A percentile compares a stretch with the other conserved stretches of the same genome.
phyloP scores from a whole-genome alignment of 2,888 invertebrate genomes.

The Tipula vernalis region DNA sequence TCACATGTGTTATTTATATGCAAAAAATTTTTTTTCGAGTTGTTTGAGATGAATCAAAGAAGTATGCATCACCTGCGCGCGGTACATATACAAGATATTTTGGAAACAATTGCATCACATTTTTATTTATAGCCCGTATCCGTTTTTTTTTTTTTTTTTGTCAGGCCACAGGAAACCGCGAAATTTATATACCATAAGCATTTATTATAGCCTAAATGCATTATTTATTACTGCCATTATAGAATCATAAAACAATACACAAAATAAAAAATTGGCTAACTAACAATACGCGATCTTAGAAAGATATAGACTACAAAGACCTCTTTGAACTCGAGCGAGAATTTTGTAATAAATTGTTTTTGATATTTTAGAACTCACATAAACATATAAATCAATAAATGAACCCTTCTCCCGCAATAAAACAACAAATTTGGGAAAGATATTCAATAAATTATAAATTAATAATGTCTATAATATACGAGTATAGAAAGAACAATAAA shows the following conservation, averaged over 20 bases:
- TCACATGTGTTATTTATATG: too few relatives aligned
- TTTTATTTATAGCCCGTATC: background rate
- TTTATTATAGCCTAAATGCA: background rate
- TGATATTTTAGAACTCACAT: background rate
- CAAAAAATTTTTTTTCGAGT: too few relatives aligned
- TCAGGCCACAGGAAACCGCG: background rate
- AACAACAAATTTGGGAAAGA: background rate
- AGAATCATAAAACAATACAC: background rate
- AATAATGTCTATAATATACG: background rate
- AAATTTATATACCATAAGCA: background rate
- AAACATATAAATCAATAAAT: background rate
- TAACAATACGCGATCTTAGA: background rate
- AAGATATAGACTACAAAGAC: background rate
- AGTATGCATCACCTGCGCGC: background rate
- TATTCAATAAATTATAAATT: background rate
- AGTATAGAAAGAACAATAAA: background rate
- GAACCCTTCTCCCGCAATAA: background rate
- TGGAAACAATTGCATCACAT: background rate
- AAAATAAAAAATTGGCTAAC: background rate
- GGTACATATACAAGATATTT: background rate
- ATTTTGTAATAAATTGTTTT: background rate
- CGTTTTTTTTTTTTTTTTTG: background rate
- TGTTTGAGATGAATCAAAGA: background rate
- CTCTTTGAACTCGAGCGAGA: background rate
- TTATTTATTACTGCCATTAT: background rate